Evolutionary conservation across 2,888 invertebrate species (phyloP).

Genomic region (Allolobophora icterica): DNA sequence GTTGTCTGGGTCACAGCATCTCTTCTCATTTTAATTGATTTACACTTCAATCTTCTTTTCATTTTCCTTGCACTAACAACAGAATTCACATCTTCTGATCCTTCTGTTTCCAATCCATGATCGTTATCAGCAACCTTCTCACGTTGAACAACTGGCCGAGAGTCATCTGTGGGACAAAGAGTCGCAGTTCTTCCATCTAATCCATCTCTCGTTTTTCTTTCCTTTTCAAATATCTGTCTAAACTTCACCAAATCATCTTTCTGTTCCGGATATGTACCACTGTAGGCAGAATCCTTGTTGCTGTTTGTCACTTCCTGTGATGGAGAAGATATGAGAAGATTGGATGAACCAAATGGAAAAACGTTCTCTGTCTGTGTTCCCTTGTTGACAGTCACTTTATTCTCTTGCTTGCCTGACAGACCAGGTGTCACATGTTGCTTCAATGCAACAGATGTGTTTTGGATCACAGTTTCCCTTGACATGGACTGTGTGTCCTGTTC

Average conservation of each 20-base stretch:
- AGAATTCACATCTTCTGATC: background rate
- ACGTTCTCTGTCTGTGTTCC: background rate
- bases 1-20: background rate
- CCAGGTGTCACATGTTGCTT: background rate
- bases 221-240: slow-evolving; percentile 10
- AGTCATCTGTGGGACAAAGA: background rate
- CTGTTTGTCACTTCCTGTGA: background rate
- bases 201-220: background rate
- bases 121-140: background rate
- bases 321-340: background rate
- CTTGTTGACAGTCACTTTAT: background rate
- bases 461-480: too few species aligned
- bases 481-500: too few species aligned
- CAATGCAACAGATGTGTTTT: too few species aligned
- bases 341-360: background rate
- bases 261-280: background rate
- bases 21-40: background rate
- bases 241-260: background rate
- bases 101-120: background rate
- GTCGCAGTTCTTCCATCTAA: background rate
- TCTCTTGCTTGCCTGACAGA: background rate
- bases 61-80: background rate
- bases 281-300: background rate
- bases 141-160: background rate
- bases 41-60: background rate